Evolutionary conservation across 1,140 invertebrate genomes (phyloP).

Genomic region (Frieseomelitta varia): DNA sequence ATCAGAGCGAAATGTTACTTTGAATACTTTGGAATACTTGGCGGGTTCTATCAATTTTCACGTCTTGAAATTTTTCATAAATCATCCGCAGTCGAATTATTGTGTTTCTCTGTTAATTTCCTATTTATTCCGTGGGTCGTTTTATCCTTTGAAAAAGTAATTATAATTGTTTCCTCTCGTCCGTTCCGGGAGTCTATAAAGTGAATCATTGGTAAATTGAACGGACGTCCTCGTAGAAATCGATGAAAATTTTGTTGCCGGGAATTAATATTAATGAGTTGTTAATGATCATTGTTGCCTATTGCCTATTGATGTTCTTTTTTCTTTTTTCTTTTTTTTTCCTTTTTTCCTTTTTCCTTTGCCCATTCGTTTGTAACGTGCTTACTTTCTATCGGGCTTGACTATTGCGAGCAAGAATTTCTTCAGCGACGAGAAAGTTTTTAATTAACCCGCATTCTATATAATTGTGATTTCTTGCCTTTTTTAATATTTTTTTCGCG

Average conservation of each 20-base stretch:
- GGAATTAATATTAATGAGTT: constrained; percentile 48
- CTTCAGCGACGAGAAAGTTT: constrained; percentile 23
- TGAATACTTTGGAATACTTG: too few relatives aligned
- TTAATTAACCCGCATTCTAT: constrained; percentile 39
- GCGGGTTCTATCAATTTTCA: too few relatives aligned
- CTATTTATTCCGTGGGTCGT: not conserved
- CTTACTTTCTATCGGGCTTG: not conserved
- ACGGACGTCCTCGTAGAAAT: constrained; percentile 16
- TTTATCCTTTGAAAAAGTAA: not conserved
- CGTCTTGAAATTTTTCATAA: not conserved
- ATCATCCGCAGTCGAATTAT: not conserved
- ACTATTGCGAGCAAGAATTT: not conserved
- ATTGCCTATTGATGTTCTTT: not conserved
- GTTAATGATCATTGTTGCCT: constrained; percentile 44
- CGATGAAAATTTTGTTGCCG: not conserved
- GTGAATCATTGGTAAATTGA: constrained; percentile 28
- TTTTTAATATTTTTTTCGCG: not conserved
- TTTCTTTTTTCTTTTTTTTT: not conserved
- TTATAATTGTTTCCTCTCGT: constrained; percentile 2
- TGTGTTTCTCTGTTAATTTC: not conserved
- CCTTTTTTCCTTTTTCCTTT: not conserved
- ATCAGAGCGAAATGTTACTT: too few relatives aligned
- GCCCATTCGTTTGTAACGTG: not conserved
- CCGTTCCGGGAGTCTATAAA: not conserved
- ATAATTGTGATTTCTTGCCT: constrained; percentile 30